Percentiles rank a stretch among this genome's conserved stretches.
phyloP scores from a whole-genome alignment of 2,797 vertebrate genomes.

The Urosaurus nigricauda region DNA sequence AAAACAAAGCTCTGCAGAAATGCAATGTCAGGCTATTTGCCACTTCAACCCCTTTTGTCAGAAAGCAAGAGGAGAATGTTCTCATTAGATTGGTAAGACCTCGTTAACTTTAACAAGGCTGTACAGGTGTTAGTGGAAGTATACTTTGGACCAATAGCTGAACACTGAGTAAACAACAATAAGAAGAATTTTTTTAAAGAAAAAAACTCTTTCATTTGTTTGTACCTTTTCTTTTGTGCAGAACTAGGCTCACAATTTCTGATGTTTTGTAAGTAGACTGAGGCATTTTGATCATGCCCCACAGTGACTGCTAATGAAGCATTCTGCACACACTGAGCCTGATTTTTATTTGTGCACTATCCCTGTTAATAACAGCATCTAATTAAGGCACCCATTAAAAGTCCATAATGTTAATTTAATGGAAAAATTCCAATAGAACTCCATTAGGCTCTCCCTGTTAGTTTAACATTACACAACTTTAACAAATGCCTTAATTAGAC shows the following conservation, averaged over 20 bases:
- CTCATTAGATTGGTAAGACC: not conserved
- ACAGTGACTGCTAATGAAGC: conserved; percentile 64
- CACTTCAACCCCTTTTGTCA: not conserved
- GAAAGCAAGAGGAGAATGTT: not conserved
- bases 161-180: conserved; percentile 19
- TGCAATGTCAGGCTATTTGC: not conserved
- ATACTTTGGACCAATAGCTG: conserved; percentile 8
- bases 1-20: conserved; percentile 20
- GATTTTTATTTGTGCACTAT: conserved; percentile 74
- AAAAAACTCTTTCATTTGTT: not conserved
- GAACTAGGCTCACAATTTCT: conserved; percentile 11
- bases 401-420: conserved; percentile 75
- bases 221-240: conserved; percentile 3
- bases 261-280: conserved; percentile 18
- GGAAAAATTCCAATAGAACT: conserved; percentile 68
- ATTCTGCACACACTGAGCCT: conserved; percentile 50
- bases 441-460: conserved; percentile 67
- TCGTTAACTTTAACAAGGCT: conserved; percentile 34
- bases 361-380: conserved; percentile 72
- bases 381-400: conserved; percentile 78
- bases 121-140: not conserved
- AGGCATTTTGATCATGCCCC: conserved; percentile 57
- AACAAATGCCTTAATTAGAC: conserved; percentile 73
- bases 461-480: conserved; percentile 71
- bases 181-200: not conserved